Evolutionary conservation across 2,113 vertebrate species (phyloP).

Genomic region (Macroglossus sobrinus): DNA sequence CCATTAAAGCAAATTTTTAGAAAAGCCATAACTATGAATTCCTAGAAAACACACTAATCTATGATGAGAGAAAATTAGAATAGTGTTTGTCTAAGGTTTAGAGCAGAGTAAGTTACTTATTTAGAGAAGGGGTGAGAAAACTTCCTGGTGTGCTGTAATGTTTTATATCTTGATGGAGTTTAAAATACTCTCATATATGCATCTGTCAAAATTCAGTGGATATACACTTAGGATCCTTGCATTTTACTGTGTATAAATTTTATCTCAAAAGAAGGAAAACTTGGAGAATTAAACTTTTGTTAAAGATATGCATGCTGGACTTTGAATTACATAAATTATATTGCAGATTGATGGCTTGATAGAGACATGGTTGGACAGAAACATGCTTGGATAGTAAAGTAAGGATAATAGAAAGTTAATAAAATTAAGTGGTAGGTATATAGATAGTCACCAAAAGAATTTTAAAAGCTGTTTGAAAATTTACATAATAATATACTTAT

Average conservation of each 20-base stretch:
- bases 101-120: not conserved
- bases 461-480: not conserved
- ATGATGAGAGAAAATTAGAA: not conserved
- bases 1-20: not conserved
- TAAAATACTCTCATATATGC: not conserved
- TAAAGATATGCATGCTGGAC: not conserved
- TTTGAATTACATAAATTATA: not conserved
- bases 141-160: not conserved
- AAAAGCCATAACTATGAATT: not conserved
- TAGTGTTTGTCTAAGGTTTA: not conserved
- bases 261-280: not conserved
- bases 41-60: not conserved
- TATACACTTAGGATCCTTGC: not conserved
- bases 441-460: not conserved
- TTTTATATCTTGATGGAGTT: not conserved
- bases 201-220: not conserved
- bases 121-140: not conserved
- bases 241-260: not conserved
- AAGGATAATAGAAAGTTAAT: not conserved
- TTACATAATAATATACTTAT: not conserved
- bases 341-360: not conserved
- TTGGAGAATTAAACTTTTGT: not conserved
- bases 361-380: not conserved
- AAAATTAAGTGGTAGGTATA: not conserved
- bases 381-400: not conserved